phyloP scores from a whole-genome alignment of 2,888 invertebrate genomes.

The Orchesella flavescens region DNA sequence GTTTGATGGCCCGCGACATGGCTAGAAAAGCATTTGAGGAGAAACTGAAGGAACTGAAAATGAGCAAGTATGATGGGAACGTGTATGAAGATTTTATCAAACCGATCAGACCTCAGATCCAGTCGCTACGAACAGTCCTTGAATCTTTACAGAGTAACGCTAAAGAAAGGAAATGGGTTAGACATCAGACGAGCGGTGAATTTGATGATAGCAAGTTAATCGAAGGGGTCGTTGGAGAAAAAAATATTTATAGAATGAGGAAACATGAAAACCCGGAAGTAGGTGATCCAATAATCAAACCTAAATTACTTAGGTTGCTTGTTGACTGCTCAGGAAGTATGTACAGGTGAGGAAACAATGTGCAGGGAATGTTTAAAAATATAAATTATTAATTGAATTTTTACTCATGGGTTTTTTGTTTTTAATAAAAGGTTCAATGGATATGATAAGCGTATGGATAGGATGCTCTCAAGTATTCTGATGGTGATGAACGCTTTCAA shows the following conservation, averaged over 20 bases:
- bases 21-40: conserved; percentile 90
- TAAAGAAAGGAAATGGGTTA: conserved; percentile 93
- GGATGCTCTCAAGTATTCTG: conserved; percentile 91
- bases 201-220: conserved; percentile 95
- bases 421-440: no score
- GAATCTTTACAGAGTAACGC: conserved; percentile 92
- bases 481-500: conserved; percentile 92
- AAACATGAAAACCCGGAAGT: conserved; percentile 90
- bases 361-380: no score
- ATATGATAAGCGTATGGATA: conserved; percentile 92
- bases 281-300: conserved; percentile 89
- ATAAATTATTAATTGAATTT: no score
- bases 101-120: conserved; percentile 87
- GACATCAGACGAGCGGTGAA: conserved; percentile 95
- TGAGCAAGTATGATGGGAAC: conserved; percentile 94
- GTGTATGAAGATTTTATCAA: conserved; percentile 87
- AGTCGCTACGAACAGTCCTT: conserved; percentile 88
- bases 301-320: conserved; percentile 89
- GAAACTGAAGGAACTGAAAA: conserved; percentile 90
- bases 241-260: conserved; percentile 89
- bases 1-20: conserved; percentile 94
- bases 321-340: conserved; percentile 97
- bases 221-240: conserved; percentile 95
- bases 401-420: no score
- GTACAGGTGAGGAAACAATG: no score